Conservation (phyloP, 2,113 vertebrate genomes). For the Alligator sinensis region DNA sequence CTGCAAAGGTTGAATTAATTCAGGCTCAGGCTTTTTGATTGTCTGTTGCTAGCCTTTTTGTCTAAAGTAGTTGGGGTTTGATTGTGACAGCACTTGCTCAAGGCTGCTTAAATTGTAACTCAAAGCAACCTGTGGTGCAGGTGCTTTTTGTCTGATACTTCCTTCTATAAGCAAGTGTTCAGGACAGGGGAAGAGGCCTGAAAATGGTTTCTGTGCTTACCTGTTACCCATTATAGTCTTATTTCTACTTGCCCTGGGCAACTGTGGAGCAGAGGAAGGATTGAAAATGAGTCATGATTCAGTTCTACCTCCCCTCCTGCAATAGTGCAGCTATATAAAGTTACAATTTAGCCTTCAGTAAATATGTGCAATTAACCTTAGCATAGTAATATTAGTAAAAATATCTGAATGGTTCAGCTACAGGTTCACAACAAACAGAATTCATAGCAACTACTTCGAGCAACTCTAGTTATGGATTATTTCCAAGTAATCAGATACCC, state of each 20-base stretch:
- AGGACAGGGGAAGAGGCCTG: background rate
- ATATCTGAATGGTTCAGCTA: background rate
- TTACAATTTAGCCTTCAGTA: constrained; percentile 7
- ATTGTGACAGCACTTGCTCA: constrained; percentile 24
- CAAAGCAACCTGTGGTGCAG: background rate
- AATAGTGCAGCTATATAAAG: background rate
- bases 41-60: background rate
- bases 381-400: background rate
- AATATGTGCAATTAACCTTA: background rate
- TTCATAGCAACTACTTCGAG: constrained; percentile 5
- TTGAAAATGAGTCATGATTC: background rate
- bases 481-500: constrained; percentile 45
- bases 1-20: no score
- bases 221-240: background rate
- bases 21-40: no score
- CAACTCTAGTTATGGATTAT: background rate
- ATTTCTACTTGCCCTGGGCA: background rate
- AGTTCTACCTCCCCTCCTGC: background rate
- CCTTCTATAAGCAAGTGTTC: background rate
- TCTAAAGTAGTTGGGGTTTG: background rate
- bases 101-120: background rate
- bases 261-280: background rate
- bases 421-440: background rate
- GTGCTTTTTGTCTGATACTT: background rate
- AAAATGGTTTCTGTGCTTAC: background rate